Base-by-base conservation (phyloP, 2,113 vertebrate genomes). In the Conger conger region DNA sequence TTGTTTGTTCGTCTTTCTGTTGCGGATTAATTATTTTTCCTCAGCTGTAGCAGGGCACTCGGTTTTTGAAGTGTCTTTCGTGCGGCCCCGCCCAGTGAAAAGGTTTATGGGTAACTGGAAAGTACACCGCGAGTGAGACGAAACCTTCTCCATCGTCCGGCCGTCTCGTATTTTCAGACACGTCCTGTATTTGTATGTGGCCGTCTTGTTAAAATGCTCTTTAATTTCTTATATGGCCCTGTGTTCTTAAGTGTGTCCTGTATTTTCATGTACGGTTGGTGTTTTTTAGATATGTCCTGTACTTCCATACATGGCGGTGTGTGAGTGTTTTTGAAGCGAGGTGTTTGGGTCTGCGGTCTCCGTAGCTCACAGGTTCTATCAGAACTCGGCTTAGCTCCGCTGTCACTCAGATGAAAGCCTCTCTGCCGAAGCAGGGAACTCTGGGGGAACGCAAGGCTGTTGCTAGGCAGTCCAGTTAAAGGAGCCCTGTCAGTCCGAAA, bases 391-490 rank as follows among this genome's bases (percentile, higher is more conserved):
- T 93, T 93, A 93, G 94, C 94, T 94, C 92, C 93, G 93, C 94
- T 91, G 93, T 92, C 92, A 93, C 93, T 90, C 91, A 92, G 92
- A 94, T 94, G 92, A 94, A 94, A 94, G 93, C 92, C 88, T 91
- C 89, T 42, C 83, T 7, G 88, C 87, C 89, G 87, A 89, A 91
- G 88, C 86, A 87, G 90, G 90, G 87, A 85, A 89, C 91, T 92
- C 91, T 77, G 84, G 92, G 92, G 93, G 92, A 89, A 89, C 84
- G 35, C 77, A 86, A 18, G 77, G 88, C 87, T 91, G 94, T 95
- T 95, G 92, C 94, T 92, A 93, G 94, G 94, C 94, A 95, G 94
- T 94, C 90, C 90, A 92, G 91, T 94, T 95, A 93, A 94, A 95
- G 93, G 94, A 93, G 88, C 94, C 91, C 88, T 86, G 93, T 93